Base-by-base conservation (phyloP, 2,113 vertebrate species). In the Nothocercus nigrocapillus region DNA sequence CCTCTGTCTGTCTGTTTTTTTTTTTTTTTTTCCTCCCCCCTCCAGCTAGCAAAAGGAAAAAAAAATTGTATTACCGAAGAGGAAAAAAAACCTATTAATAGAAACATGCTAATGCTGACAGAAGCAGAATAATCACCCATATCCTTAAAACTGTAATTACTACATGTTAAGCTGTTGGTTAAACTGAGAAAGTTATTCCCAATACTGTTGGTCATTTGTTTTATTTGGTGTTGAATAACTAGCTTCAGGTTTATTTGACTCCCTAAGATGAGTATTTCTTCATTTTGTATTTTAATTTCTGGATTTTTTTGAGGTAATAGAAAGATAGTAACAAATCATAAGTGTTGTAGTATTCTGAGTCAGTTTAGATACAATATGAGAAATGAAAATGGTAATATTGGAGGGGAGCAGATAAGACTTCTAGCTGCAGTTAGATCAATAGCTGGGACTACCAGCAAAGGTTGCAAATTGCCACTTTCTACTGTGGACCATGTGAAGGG, bases 81-180 rank as follows among this genome's bases (percentile, higher is more conserved):
- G 36, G 34, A 72, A 91, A 18, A 36, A 44, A 67, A 12, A n/a
- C 85, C 51, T 53, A 15, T 82, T 82, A 86, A 95, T n/a, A 93
- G 83, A 87, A 84, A 87, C 58, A 83, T 73, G 77, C 87, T 92
- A 73, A 82, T 82, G 86, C 94, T 96, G 93, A 96, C 95, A 93
- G 89, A 93, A 92, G 95, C 95, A 96, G 89, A 92, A 94, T 95
- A 95, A 89, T 61, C 1, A 16, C 58, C 74, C 51, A 44, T 91
- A n/a, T 82, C 70, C 70, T 95, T 92, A 91, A 96, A 96, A 85
- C 91, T n/a, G 84, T 85, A 90, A 94, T 90, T 89, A 56, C 47
- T 82, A 7, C 74, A 69, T 78, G 34, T 94, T 75, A 21, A 86
- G 58, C 4, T 77, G 42, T 89, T 66, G 77, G 66, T 89, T 89